Evolutionary conservation across 1,140 invertebrate genomes (phyloP), one percentile per base, ranked within the genome.

Genomic region (Dendrolimus kikuchii): DNA sequence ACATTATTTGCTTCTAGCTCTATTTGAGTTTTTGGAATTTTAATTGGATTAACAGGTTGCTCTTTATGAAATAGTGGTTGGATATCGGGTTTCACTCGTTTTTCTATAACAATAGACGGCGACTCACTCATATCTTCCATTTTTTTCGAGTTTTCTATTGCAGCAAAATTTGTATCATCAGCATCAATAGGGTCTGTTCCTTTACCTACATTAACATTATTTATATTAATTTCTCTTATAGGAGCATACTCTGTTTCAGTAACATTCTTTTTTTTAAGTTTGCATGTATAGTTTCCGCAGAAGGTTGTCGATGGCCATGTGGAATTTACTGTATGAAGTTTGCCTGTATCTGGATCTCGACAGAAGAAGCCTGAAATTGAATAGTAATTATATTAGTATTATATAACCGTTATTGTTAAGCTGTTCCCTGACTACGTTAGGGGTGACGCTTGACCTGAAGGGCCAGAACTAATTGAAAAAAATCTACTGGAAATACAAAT

Each of bases 251-350:
- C 61, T n/a, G 62, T 59, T 49, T 59, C 55, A n/a, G 66, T 74
- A 38, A 59, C 45, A 46, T 76, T 80, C 60, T 59, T 75, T 52
- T 60, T 74, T 56, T 64, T 74, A 4, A 84, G 38, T 59, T 76
- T 85, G 55, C 86, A 88, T 5, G 76, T 81, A 48, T 86, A 87
- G 53, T 80, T 86, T 5, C 86, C 86, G 51, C 85, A 87, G 55
- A 88, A 88, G 6, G 73, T 65, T 44, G 70, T 62, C 0, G 86
- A 75, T 23, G 68, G 55, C 86, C 86, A 88, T 5, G 83, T 85
- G 9, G 74, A 67, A 57, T 87, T 87, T 2, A 79, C 64, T 23
- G 74, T 57, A 51, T 88, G 68, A 5, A 80, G 54, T 50, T 77
- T 72, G 5, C 71, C 71, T 5, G 85, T 87, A 39, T 86, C 77